These are phyloP conservation scores for Tenthredo amoena DNA, from an alignment of 2,888 invertebrate species.

Conservation along the genomic window DNA sequence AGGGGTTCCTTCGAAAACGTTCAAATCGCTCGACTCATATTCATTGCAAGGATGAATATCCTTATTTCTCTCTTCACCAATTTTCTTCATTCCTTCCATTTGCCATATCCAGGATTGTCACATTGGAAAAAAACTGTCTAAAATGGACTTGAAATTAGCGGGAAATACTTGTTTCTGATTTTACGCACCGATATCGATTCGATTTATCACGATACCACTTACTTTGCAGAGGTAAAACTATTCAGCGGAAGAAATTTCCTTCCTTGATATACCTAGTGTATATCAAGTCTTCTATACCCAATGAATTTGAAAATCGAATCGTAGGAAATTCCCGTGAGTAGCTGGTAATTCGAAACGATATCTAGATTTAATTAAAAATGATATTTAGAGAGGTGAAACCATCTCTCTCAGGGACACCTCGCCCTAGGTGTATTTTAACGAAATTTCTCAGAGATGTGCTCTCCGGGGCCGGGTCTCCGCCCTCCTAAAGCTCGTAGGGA, in stretches of 20 bases:
- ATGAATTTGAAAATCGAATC: neutral
- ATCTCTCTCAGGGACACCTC: constrained; percentile 18
- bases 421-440: constrained; percentile 8
- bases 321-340: neutral
- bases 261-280: neutral
- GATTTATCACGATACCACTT: neutral
- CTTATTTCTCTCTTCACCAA: neutral
- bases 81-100: neutral
- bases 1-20: neutral
- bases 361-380: constrained; percentile 44
- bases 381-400: constrained; percentile 7
- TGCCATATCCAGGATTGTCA: neutral
- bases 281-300: neutral
- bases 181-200: neutral
- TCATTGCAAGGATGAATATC: constrained; percentile 9
- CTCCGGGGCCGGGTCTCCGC: neutral
- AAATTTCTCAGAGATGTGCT: constrained; percentile 19
- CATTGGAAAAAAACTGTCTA: neutral
- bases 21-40: neutral
- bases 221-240: neutral
- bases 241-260: neutral
- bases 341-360: constrained; percentile 7
- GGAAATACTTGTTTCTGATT: neutral
- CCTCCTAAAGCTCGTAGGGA: neutral
- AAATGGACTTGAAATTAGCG: neutral